Conservation (phyloP, 1,140 invertebrate genomes). For the Myzus persicae region DNA sequence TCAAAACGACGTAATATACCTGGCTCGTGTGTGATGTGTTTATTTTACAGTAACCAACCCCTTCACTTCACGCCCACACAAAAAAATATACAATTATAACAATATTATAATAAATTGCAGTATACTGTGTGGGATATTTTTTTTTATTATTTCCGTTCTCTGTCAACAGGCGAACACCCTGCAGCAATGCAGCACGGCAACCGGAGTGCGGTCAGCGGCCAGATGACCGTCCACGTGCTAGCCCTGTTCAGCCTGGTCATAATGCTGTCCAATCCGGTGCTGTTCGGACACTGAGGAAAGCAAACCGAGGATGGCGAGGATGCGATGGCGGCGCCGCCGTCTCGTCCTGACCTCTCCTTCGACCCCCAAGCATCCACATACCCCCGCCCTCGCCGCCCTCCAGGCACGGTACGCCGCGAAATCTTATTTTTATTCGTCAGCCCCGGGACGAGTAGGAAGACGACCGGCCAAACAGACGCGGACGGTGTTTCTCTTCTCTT, state of each 20-base stretch:
- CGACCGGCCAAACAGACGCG: not conserved
- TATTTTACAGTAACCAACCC: not conserved
- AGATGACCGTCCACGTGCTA: conserved; percentile 58
- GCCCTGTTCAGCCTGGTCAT: conserved; percentile 51
- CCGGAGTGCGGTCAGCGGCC: conserved; percentile 66
- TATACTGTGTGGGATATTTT: not conserved
- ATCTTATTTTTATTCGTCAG: not conserved
- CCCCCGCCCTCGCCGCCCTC: not conserved
- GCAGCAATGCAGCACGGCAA: conserved; percentile 73
- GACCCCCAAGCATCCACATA: not conserved
- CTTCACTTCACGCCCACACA: not conserved
- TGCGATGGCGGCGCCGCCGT: not conserved
- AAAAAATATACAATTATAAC: not conserved
- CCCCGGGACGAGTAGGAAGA: not conserved
- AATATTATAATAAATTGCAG: not conserved
- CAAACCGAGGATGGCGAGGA: not conserved
- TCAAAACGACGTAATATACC: not conserved
- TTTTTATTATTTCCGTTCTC: not conserved
- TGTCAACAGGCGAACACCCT: conserved; percentile 69
- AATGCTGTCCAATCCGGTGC: conserved; percentile 51
- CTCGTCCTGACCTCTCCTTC: not conserved
- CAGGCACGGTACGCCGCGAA: not conserved
- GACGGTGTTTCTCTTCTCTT: not conserved
- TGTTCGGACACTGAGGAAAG: conserved; percentile 52
- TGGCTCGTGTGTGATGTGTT: not conserved